Evolutionary conservation across 30 jellyfish, hydroid and myxozoan species (phyloP).

Genomic region (Turritopsis dohrnii): DNA sequence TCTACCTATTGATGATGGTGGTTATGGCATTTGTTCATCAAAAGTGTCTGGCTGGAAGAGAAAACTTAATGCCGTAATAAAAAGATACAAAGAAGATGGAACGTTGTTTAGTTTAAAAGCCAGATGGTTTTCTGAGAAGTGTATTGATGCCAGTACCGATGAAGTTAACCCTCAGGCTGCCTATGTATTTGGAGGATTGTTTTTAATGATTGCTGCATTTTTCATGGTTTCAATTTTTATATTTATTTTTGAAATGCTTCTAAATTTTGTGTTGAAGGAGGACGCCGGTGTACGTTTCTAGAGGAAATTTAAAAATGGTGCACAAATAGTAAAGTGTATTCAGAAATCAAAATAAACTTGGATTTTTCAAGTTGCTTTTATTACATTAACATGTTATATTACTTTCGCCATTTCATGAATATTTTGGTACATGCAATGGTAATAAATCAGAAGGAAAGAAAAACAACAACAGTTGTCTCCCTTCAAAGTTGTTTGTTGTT

Average conservation of each 20-base stretch:
- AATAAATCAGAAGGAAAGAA: too few species aligned
- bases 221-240: neutral
- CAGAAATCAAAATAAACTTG: too few species aligned
- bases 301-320: too few species aligned
- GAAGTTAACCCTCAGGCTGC: neutral
- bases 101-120: neutral
- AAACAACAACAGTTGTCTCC: too few species aligned
- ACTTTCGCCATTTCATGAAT: too few species aligned
- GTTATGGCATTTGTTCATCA: conserved; percentile 38
- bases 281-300: too few species aligned
- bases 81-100: conserved; percentile 19
- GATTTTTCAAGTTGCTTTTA: too few species aligned
- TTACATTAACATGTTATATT: too few species aligned
- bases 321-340: neutral
- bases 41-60: conserved; percentile 41
- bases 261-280: too few species aligned
- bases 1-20: conserved; percentile 22
- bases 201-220: neutral
- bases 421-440: too few species aligned
- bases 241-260: neutral
- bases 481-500: too few species aligned
- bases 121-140: conserved; percentile 40
- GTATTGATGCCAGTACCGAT: neutral
- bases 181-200: neutral
- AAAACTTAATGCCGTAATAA: conserved; percentile 12